Percentiles rank a stretch among this genome's conserved stretches.
Evolutionary conservation across 2,888 invertebrate species (phyloP).

Genomic region (Eupithecia dodoneata): DNA sequence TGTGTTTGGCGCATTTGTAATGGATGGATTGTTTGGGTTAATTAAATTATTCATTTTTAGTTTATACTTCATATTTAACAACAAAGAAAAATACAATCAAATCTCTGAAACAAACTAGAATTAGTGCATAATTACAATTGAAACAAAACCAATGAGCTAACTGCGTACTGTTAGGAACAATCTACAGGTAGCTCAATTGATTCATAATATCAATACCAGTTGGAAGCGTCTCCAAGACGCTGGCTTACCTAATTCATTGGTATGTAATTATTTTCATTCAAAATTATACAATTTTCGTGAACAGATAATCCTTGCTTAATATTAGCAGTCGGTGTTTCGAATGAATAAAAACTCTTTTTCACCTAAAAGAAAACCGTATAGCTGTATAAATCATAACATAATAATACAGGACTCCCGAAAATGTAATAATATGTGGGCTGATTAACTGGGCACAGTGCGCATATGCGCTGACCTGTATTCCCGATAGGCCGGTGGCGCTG

Average conservation of each 20-base stretch:
- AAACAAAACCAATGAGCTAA: too few relatives aligned
- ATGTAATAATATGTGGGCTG: slow-evolving; percentile 17
- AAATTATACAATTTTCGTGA: not conserved
- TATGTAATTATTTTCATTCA: not conserved
- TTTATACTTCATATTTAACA: too few relatives aligned
- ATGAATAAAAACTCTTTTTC: not conserved
- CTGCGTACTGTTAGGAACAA: too few relatives aligned
- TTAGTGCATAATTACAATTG: too few relatives aligned
- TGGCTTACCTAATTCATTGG: not conserved
- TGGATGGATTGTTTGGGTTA: not conserved
- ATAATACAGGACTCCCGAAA: slow-evolving; percentile 11
- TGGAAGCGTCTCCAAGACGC: too few relatives aligned
- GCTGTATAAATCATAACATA: not conserved
- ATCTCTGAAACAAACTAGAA: too few relatives aligned
- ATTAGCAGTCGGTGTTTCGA: not conserved
- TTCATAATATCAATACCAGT: too few relatives aligned
- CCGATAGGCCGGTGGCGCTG: slow-evolving; percentile 73
- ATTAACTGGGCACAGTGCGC: slow-evolving; percentile 57
- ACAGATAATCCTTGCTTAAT: not conserved
- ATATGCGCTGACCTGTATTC: slow-evolving; percentile 77
- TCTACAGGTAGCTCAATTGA: too few relatives aligned
- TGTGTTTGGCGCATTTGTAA: not conserved
- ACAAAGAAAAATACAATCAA: too few relatives aligned
- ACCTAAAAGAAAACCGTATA: not conserved
- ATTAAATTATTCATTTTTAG: too few relatives aligned